Conservation (phyloP, 1,140 invertebrate species). For the Dinoponera quadriceps region DNA sequence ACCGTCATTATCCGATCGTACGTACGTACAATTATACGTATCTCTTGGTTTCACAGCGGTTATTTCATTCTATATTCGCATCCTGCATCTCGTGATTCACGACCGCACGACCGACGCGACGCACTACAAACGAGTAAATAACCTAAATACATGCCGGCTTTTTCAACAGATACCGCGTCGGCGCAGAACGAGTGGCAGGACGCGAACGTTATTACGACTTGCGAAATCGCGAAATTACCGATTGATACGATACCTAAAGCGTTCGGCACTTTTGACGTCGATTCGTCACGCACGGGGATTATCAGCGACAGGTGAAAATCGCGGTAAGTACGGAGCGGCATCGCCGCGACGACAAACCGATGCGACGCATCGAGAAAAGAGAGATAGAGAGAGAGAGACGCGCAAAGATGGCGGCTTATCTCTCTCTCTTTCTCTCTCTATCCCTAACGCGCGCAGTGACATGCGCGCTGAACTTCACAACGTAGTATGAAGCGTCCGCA, state of each 20-base stretch:
- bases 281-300: background rate
- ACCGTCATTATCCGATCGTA: no score
- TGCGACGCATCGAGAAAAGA: background rate
- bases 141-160: no score
- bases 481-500: background rate
- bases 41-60: no score
- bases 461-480: conserved; percentile 50
- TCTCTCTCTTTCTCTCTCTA: no score
- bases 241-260: background rate
- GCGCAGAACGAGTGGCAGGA: background rate
- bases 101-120: no score
- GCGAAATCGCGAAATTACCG: background rate
- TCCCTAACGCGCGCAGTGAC: background rate
- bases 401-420: conserved; percentile 22
- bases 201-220: background rate
- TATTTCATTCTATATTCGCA: no score
- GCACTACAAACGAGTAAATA: no score
- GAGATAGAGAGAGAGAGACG: background rate
- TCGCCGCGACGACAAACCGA: conserved; percentile 9
- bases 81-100: no score
- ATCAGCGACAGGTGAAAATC: background rate
- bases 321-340: background rate
- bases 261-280: background rate
- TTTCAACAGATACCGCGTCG: background rate
- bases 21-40: no score